Base-by-base conservation (phyloP, 2,797 vertebrate species). In the Poecilia gillii region DNA sequence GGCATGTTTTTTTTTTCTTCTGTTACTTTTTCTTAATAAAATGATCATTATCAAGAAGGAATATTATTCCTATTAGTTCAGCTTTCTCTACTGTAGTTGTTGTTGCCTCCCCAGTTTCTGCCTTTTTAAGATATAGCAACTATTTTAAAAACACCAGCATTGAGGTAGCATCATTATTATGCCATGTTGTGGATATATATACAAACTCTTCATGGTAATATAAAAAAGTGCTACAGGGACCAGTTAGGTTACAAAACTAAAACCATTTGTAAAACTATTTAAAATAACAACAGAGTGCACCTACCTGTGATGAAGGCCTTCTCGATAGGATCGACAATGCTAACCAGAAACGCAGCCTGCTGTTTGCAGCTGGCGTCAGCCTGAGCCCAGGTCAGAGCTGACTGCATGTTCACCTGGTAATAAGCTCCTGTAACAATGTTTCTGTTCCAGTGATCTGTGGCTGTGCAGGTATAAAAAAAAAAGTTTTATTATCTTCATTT, bases 311-410 rank as follows among this genome's bases (percentile, higher is more conserved):
- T 62, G 43, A 95, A 96, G 0, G 96, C 95, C 90, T 98, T 97
- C 72, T 98, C 96, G 0, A 95, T 92, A 70, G 97, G 88, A 51
- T 98, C 96, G 0, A 89, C 94, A 86, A 99, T 81, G 76, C 97
- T 98, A 89, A 97, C 23, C 75, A 99, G 92, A 3, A 96, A 93
- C 0, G 96, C 95, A 0, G 87, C 80, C 88, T 98, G 97, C 76
- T 99, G 97, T 41, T 95, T 96, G 86, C 98, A 99, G 92, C 98
- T 99, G 87, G 84, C 87, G n/a, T 96, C 94, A 23, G 97, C 97
- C 86, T 99, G 96, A 14, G 96, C 81, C 97, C 97, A 98, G 0
- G 92, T 97, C 83, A 99, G 90, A 6, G 92, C 95, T 3, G 97
- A 90, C 11, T 95, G 91, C 51, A 77, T 70, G 80, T 98, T 98